phyloP scores from a whole-genome alignment of 2,888 invertebrate species.

The Allacma fusca region DNA sequence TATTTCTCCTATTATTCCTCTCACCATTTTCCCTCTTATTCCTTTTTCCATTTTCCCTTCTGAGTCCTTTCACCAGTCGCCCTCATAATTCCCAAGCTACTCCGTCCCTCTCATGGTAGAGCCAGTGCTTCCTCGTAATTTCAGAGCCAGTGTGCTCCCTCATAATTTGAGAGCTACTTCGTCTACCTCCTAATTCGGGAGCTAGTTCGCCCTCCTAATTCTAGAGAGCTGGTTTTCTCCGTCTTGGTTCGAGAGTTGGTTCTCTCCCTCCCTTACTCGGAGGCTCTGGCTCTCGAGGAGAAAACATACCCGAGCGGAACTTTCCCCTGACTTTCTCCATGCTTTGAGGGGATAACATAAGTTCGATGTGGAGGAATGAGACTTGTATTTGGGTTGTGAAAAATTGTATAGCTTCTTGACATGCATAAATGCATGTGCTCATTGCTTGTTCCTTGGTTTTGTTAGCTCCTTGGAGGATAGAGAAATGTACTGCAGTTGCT shows the following conservation, averaged over 20 bases:
- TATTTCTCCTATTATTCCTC: background rate
- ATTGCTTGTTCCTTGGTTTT: constrained; percentile 25
- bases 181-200: too few species aligned
- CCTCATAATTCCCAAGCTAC: background rate
- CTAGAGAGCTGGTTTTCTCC: too few species aligned
- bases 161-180: too few species aligned
- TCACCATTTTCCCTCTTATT: background rate
- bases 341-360: background rate
- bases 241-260: too few species aligned
- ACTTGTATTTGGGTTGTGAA: background rate
- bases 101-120: background rate
- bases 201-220: too few species aligned
- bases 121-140: too few species aligned
- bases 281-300: too few species aligned
- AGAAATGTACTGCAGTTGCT: constrained; percentile 37
- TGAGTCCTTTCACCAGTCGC: background rate
- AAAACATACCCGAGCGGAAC: too few species aligned
- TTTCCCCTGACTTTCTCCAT: too few species aligned
- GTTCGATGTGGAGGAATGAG: background rate
- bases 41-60: background rate
- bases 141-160: too few species aligned
- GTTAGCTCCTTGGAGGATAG: constrained; percentile 31
- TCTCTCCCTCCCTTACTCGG: too few species aligned
- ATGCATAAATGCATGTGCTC: constrained; percentile 21
- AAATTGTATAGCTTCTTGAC: constrained; percentile 20